Base-by-base conservation (phyloP, 2,797 vertebrate species). In the Sciurus vulgaris region DNA sequence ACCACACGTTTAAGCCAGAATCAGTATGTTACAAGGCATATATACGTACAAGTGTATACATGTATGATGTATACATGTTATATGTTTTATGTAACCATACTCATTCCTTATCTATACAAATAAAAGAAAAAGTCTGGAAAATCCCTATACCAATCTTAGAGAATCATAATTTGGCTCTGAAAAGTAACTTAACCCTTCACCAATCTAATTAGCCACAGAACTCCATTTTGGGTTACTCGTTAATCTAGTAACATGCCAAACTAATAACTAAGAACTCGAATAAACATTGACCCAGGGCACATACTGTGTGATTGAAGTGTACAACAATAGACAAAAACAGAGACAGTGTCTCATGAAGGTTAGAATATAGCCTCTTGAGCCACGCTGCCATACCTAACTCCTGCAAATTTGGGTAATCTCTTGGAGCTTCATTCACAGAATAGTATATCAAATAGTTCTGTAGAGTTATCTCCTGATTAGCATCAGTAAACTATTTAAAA, bases 121-220 rank as follows among this genome's bases (percentile, higher is more conserved):
- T 82, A 93, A 81, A 76, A 38, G 70, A 91, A 24, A 41, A 61
- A 82, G 30, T 70, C 26, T 86, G 59, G 38, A n/a, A 84, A 82
- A 44, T 67, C n/a, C 3, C 61, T 92, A 30, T 49, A 81, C 38
- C 74, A 95, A 76, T 6, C 44, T 78, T 74, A 76, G 35, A 94
- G 73, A 84, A 92, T 22, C 26, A 24, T 10, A 91, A 6, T 59
- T 89, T 84, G 74, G 26, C 33, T 96, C 78, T 85, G 28, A 88
- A 93, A 72, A 89, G 22, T 65, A 65, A 79, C 3, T 47, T 49
- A 77, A 76, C 44, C 70, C 81, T 96, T 94, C 76, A 59, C 77
- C 94, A 86, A 81, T 83, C 59, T 74, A 81, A 41, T 59, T 56
- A 67, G 63, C 38, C 28, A 78, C 22, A 72, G 56, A 76, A 94